Percentiles rank a stretch among this genome's conserved stretches.
Evolutionary conservation across 2,113 vertebrate genomes (phyloP).

Genomic region (Dicentrarchus labrax): DNA sequence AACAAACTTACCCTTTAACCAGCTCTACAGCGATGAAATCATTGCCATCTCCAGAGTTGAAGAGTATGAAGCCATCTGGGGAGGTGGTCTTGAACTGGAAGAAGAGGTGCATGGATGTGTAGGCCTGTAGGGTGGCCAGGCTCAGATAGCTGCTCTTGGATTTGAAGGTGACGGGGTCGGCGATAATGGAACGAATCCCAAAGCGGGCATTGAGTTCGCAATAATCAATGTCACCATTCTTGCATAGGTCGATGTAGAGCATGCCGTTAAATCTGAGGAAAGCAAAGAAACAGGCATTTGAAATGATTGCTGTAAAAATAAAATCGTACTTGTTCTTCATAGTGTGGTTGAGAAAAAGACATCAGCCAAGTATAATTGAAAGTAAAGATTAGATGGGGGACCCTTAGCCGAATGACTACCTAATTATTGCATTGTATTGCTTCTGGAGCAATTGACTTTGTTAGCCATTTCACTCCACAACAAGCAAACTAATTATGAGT

Average conservation of each 20-base stretch:
- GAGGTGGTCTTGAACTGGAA: constrained; percentile 99
- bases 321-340: not conserved
- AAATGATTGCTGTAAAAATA: not conserved
- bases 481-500: too few relatives aligned
- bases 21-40: constrained; percentile 98
- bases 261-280: constrained; percentile 93
- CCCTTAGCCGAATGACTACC: not conserved
- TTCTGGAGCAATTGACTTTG: too few relatives aligned
- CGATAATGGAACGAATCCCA: constrained; percentile 96
- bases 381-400: not conserved
- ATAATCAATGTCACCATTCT: constrained; percentile 98
- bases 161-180: constrained; percentile 98
- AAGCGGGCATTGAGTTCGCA: constrained; percentile 98
- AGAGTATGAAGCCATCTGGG: constrained; percentile 96
- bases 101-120: constrained; percentile 99
- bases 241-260: constrained; percentile 98
- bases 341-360: not conserved
- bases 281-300: constrained; percentile 4
- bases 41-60: constrained; percentile 91
- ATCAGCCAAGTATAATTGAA: not conserved
- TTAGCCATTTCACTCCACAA: not conserved
- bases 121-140: constrained; percentile 96
- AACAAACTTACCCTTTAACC: constrained; percentile 92
- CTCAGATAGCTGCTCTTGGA: constrained; percentile 98
- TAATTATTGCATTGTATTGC: not conserved